phyloP scores from a whole-genome alignment of 1,140 invertebrate species.

The Eupeodes corollae region DNA sequence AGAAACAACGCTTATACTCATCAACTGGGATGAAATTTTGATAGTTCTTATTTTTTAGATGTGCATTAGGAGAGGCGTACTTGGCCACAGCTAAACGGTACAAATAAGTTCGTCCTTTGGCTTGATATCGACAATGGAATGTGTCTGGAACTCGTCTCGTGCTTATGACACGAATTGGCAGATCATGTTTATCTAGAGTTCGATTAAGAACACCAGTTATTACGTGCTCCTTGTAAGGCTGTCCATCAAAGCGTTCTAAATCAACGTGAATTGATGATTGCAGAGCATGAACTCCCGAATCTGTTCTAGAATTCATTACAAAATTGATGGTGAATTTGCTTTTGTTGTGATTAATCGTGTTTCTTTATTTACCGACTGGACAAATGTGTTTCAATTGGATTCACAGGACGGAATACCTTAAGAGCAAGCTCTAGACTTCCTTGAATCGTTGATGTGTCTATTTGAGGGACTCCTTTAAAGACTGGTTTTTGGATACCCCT shows the following conservation, averaged over 20 bases:
- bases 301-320: slow-evolving; percentile 44
- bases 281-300: slow-evolving; percentile 59
- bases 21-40: slow-evolving; percentile 22
- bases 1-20: slow-evolving; percentile 28
- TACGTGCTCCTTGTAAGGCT: slow-evolving; percentile 38
- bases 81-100: slow-evolving; percentile 48
- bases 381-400: slow-evolving; percentile 40
- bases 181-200: slow-evolving; percentile 42
- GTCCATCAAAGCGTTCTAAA: slow-evolving; percentile 37
- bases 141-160: slow-evolving; percentile 43
- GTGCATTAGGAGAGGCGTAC: slow-evolving; percentile 1
- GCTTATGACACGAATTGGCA: slow-evolving; percentile 44
- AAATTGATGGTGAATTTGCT: not conserved
- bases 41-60: slow-evolving; percentile 17
- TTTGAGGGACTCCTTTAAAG: slow-evolving; percentile 16
- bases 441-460: slow-evolving; percentile 49
- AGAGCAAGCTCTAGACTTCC: slow-evolving; percentile 51
- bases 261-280: slow-evolving; percentile 52
- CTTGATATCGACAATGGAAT: slow-evolving; percentile 49
- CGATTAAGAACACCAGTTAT: slow-evolving; percentile 45
- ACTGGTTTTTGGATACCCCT: slow-evolving; percentile 45
- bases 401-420: slow-evolving; percentile 37
- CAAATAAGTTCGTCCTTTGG: slow-evolving; percentile 51
- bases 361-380: slow-evolving; percentile 50
- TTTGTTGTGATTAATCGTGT: slow-evolving; percentile 5